phyloP scores from a whole-genome alignment of 2,113 vertebrate genomes.

The Sinocyclocheilus anshuiensis region DNA sequence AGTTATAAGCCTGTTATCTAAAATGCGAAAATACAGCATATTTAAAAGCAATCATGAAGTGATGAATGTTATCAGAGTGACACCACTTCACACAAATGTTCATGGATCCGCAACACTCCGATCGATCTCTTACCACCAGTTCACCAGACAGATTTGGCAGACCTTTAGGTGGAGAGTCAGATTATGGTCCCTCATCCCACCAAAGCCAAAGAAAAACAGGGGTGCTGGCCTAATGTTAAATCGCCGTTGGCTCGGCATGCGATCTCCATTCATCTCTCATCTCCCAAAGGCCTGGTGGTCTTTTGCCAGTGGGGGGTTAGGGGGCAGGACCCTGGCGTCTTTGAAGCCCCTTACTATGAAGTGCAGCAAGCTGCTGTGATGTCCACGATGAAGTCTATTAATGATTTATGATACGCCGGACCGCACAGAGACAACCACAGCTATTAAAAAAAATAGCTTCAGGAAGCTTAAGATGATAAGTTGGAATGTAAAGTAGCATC shows the following conservation, averaged over 20 bases:
- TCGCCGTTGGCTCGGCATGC: not conserved
- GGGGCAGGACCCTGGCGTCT: conserved; percentile 2
- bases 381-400: conserved; percentile 16
- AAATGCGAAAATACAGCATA: not conserved
- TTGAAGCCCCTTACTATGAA: conserved; percentile 23
- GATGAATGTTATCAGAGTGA: not conserved
- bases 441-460: conserved; percentile 22
- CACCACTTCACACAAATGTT: conserved; percentile 12
- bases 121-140: not conserved
- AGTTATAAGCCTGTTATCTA: not conserved
- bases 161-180: not conserved
- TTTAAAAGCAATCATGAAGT: not conserved
- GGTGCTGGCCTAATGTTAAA: not conserved
- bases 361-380: not conserved
- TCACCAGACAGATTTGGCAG: not conserved
- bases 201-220: not conserved
- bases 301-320: not conserved
- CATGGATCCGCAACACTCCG: not conserved
- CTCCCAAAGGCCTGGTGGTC: conserved; percentile 3
- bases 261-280: conserved; percentile 1
- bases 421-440: not conserved
- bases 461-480: conserved; percentile 6
- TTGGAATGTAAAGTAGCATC: conserved; percentile 10
- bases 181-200: not conserved
- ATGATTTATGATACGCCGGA: conserved; percentile 7